Base-by-base conservation (phyloP, 2,113 vertebrate genomes). In the Rostratula benghalensis region DNA sequence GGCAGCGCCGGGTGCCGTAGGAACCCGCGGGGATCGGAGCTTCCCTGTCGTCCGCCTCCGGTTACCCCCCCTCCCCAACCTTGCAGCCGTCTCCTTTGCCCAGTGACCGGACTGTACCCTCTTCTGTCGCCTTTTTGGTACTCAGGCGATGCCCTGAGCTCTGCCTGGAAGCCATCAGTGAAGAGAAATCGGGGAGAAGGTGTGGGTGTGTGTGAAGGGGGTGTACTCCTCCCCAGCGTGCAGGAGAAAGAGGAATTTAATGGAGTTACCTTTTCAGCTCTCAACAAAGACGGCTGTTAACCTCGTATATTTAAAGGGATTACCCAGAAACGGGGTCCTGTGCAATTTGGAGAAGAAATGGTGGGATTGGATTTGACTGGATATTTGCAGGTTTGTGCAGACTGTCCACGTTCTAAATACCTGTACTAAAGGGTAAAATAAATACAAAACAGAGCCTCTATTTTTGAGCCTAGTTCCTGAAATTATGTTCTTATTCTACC, bases 361-460 rank as follows among this genome's bases (percentile, higher is more conserved):
- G 9, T 48, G 35, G 11, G 9, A 61, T 35, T 0, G 2, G 27
- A 39, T 70, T 74, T 65, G 3, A 1, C 7, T 0, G 2, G 7
- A 4, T 57, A 21, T 14, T 31, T 0, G 0, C 35, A 11, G 13
- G 70, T 70, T 61, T 0, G 1, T 27, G 22, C 23, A 43, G 33
- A 25, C 39, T 28, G 22, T 41, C 20, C 14, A 11, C 0, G 0
- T 74, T 23, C n/a, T n/a, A 53, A 53, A 59, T 68, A 7, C 6
- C 10, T 59, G 4, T 39, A 43, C 21, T 43, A 15, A 35, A 53
- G 48, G 13, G 10, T 7, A 64, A 64, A 54, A 65, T 3, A 70
- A 84, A 83, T 50, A 31, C 8, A 24, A 70, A 59, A 6, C 5
- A 43, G 37, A 51, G 4, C 3, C 18, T 39, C 17, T 64, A 0